Evolutionary conservation across 2,797 vertebrate genomes (phyloP), one percentile per base, ranked within the genome.

Genomic region (Podarcis lilfordi): DNA sequence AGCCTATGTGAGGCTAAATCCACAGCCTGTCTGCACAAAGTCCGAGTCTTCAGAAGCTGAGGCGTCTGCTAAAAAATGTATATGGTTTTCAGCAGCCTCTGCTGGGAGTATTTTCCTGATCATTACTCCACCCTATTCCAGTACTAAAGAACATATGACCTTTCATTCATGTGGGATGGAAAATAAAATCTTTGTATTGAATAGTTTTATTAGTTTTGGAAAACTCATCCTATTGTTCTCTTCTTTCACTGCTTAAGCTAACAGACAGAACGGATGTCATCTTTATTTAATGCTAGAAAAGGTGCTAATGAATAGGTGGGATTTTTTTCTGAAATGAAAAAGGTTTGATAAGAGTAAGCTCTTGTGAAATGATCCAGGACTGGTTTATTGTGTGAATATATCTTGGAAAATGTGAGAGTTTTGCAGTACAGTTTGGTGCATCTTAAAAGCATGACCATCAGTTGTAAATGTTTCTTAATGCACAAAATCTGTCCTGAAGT

Each of bases 201-300:
- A 78, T 69, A 81, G 64, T 88, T 91, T 25, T 92, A 93, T 95
- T 95, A 94, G 85, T 84, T 95, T 95, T 95, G 92, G 93, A 94
- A 93, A 91, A 92, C 32, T 82, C 88, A 89, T 89, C 87, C 81
- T 87, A 95, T 96, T 95, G 93, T 96, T 95, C 91, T 91, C n/a
- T 74, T 92, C 81, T 89, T 94, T 92, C 86, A 92, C 89, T 92
- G 59, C 84, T 94, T 94, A 93, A 96, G 88, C 89, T 92, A 94
- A 93, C 89, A 94, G 88, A 91, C 93, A 94, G 88, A 91, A 83
- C 92, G 94, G 92, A 95, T 95, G 68, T 93, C 89, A 92, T 95
- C 91, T 92, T 93, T 85, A 89, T 91, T 89, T 93, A 91, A 96
- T 0, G 72, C 91, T 93, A 94, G 90, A 90, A 92, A 93, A 93